Conservation (phyloP, 2,797 vertebrate genomes). For the Thunnus albacares region DNA sequence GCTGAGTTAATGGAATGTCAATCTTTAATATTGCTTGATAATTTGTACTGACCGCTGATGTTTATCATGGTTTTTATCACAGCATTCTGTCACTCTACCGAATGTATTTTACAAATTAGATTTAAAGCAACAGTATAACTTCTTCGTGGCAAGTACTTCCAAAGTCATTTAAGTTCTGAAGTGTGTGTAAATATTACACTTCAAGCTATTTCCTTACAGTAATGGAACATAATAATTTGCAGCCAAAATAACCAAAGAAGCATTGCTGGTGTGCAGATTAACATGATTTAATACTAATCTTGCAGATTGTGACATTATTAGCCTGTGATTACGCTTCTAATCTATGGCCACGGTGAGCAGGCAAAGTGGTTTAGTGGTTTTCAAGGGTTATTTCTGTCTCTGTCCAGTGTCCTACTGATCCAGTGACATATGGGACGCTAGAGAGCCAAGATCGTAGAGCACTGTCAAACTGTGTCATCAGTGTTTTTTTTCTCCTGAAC, state of each 20-base stretch:
- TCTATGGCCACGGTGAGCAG: conserved; percentile 56
- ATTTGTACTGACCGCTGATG: conserved; percentile 46
- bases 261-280: conserved; percentile 58
- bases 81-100: conserved; percentile 37
- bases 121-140: conserved; percentile 31
- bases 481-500: conserved; percentile 11
- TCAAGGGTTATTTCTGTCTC: conserved; percentile 70
- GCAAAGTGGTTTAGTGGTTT: conserved; percentile 71
- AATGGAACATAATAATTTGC: conserved; percentile 20
- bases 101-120: conserved; percentile 44
- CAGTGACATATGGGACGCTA: conserved; percentile 71
- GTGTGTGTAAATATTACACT: conserved; percentile 38
- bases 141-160: conserved; percentile 28
- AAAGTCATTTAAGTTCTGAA: conserved; percentile 40
- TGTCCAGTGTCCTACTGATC: conserved; percentile 67
- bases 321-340: conserved; percentile 78
- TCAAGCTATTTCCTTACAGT: not conserved
- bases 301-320: conserved; percentile 75
- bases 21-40: conserved; percentile 21
- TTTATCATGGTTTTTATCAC: conserved; percentile 57
- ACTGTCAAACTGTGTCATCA: conserved; percentile 34
- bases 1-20: conserved; percentile 41
- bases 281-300: conserved; percentile 72
- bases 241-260: conserved; percentile 33
- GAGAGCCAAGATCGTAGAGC: conserved; percentile 45